A percentile compares a stretch with the other conserved stretches of the same genome.
Evolutionary conservation across 1,140 invertebrate species (phyloP).

Genomic region (Psix sp.): DNA sequence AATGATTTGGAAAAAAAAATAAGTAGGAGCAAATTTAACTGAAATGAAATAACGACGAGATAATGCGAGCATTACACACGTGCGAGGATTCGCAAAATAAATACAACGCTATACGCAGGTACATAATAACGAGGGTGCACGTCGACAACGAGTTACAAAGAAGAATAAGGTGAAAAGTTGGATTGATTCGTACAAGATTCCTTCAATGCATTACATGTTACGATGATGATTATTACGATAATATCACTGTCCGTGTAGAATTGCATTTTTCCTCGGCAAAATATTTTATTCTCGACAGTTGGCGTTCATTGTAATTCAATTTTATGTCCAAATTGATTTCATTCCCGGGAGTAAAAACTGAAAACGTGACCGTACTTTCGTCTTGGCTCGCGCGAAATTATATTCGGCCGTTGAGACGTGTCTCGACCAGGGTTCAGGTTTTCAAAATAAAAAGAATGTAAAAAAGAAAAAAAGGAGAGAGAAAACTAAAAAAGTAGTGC

Average conservation of each 20-base stretch:
- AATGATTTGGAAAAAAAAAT: too few species aligned
- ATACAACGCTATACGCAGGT: too few species aligned
- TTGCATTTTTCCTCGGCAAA: slow-evolving; percentile 49
- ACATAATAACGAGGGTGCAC: too few species aligned
- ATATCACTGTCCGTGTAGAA: slow-evolving; percentile 50
- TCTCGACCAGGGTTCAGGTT: slow-evolving; percentile 41
- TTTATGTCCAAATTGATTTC: slow-evolving; percentile 61
- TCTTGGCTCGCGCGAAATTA: slow-evolving; percentile 56
- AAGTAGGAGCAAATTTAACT: too few species aligned
- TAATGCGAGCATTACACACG: too few species aligned
- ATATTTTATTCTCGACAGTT: slow-evolving; percentile 61
- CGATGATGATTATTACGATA: slow-evolving; percentile 53
- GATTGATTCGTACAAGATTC: slow-evolving; percentile 29
- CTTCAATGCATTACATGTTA: slow-evolving; percentile 35
- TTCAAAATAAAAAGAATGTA: too few species aligned
- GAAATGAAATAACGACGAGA: too few species aligned
- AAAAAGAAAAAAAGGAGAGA: slow-evolving; percentile 11
- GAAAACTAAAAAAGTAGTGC: too few species aligned
- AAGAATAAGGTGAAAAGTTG: slow-evolving; percentile 18
- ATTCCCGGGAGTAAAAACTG: slow-evolving; percentile 59
- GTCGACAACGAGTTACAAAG: slow-evolving; percentile 28
- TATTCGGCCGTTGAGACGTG: slow-evolving; percentile 58
- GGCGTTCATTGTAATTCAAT: slow-evolving; percentile 62
- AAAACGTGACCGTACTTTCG: slow-evolving; percentile 62
- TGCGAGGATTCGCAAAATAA: too few species aligned